A percentile compares a stretch with the other conserved stretches of the same genome.
Evolutionary conservation across 2,797 vertebrate genomes (phyloP).

Genomic region (Enteromius afrohamiltoni): DNA sequence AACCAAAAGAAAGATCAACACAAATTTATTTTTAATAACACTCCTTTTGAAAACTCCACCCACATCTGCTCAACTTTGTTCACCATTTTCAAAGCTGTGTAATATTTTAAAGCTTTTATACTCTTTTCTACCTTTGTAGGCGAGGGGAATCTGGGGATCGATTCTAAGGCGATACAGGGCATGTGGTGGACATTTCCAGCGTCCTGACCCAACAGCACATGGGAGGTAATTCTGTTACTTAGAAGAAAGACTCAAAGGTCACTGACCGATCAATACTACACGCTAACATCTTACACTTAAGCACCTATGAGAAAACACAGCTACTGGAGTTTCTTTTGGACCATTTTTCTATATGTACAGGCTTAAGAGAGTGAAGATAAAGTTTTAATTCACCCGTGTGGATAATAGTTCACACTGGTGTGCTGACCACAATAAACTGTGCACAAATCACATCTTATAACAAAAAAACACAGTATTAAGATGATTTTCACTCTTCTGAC

Average conservation of each 20-base stretch:
- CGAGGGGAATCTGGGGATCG: neutral
- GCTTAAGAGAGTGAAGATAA: neutral
- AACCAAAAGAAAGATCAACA: neutral
- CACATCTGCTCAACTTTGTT: neutral
- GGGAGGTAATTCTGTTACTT: constrained; percentile 36
- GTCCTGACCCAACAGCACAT: constrained; percentile 22
- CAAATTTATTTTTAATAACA: constrained; percentile 9
- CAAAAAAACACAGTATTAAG: neutral
- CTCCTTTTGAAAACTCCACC: neutral
- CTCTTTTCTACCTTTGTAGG: neutral
- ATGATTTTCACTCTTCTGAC: neutral
- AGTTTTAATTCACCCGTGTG: neutral
- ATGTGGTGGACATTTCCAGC: constrained; percentile 35
- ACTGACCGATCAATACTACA: constrained; percentile 30
- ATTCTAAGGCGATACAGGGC: neutral
- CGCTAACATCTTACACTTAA: constrained; percentile 11
- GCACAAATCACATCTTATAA: neutral
- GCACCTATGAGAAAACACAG: constrained; percentile 13
- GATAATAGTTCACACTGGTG: neutral
- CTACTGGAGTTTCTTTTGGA: neutral
- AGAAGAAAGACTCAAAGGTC: constrained; percentile 38
- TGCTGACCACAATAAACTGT: neutral
- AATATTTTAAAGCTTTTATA: constrained; percentile 12
- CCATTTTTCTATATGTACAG: constrained; percentile 18
- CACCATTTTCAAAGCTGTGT: constrained; percentile 18